Base-by-base conservation (phyloP, 2,797 vertebrate species). In the Austrolebias charrua region DNA sequence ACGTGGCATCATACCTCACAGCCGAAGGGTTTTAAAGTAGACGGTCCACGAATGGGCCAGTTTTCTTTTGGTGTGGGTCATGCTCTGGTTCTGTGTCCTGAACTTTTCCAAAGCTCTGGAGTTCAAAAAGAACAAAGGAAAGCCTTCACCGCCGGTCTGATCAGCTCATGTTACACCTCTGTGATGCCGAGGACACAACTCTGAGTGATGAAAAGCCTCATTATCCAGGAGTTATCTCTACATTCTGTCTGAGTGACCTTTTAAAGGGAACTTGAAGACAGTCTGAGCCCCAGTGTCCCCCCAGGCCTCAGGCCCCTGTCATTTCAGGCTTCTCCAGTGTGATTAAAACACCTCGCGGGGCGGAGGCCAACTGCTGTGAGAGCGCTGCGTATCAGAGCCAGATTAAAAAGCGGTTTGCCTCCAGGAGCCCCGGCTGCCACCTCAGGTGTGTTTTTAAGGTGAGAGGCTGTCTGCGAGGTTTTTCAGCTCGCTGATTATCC, bases 161-260 rank as follows among this genome's bases (percentile, higher is more conserved):
- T 58, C 19, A 1, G 71, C 79, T 73, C 71, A 15, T 67, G 59
- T 63, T 51, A 55, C 4, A 4, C 9, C 16, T 52, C 52, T 44
- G 29, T 48, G 61, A 54, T 48, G 33, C 61, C 9, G 14, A 20
- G 19, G 64, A 71, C 72, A 57, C 24, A 24, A 24, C 24, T 49
- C 29, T 29, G 43, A 15, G 66, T 86, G 86, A 89, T 88, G 88
- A 89, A 81, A 82, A 68, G 72, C 67, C 85, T 90, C 86, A 84
- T 91, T 88, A 89, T 83, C 61, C 60, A 24, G 50, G 29, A 54
- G 60, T 83, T 78, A 81, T 59, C 29, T 13, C 13, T 24, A 24
- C 16, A 43, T 45, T 75, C 69, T 71, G 69, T 71, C 71, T 63
- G 70, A 71, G 48, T 68, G 60, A 70, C 79, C 78, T 64, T 89